Percentiles rank a stretch among this genome's conserved stretches.
These are phyloP conservation scores for Drosophila affinis DNA, from an alignment of 2,888 invertebrate genomes.

Conservation along the genomic window DNA sequence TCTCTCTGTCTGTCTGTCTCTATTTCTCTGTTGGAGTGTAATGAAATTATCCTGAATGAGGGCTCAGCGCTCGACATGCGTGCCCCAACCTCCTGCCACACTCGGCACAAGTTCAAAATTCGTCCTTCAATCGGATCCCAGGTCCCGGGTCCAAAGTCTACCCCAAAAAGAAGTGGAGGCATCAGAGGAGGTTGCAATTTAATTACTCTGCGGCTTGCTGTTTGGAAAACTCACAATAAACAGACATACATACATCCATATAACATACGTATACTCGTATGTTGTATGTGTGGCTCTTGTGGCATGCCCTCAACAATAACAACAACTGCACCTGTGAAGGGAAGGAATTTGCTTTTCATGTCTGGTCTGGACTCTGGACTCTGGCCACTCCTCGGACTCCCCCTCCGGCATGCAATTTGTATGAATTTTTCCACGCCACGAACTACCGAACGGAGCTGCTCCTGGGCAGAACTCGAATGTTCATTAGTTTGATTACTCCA, in stretches of 20 bases:
- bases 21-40: slow-evolving; percentile 39
- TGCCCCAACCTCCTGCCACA: background rate
- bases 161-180: slow-evolving; percentile 19
- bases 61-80: slow-evolving; percentile 59
- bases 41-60: slow-evolving; percentile 63
- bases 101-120: slow-evolving; percentile 63
- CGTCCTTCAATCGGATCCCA: slow-evolving; percentile 56
- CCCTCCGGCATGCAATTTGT: slow-evolving; percentile 43
- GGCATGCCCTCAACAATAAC: slow-evolving; percentile 7
- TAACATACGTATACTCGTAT: slow-evolving; percentile 1
- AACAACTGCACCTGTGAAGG: slow-evolving; percentile 12
- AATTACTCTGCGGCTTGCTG: slow-evolving; percentile 67
- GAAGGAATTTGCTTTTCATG: slow-evolving; percentile 33
- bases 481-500: slow-evolving; percentile 67
- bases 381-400: slow-evolving; percentile 6
- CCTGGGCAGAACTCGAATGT: slow-evolving; percentile 28
- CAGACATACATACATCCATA: slow-evolving; percentile 1
- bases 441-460: background rate
- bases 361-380: slow-evolving; percentile 24
- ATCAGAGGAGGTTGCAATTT: slow-evolving; percentile 66
- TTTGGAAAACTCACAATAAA: slow-evolving; percentile 33
- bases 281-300: slow-evolving; percentile 19
- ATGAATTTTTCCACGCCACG: slow-evolving; percentile 18
- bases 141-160: background rate
- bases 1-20: slow-evolving; percentile 52